Evolutionary conservation across 2,797 vertebrate species (phyloP), one percentile per base, ranked within the genome.

Genomic region (Sibirionetta formosa): DNA sequence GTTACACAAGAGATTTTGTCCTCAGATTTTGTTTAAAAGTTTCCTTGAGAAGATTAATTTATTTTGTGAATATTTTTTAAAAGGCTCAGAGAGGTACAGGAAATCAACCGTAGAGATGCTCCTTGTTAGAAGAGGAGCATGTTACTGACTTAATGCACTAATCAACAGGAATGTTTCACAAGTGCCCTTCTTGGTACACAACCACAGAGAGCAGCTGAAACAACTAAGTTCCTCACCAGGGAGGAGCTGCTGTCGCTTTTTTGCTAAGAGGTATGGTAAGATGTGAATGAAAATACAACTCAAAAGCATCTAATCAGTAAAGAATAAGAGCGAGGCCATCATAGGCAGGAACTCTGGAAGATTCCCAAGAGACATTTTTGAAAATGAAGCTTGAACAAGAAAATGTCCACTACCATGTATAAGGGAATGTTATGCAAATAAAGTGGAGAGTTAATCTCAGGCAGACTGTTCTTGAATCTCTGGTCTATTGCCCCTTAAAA

Each of bases 1-100:
- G 77, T 96, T 94, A 94, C 83, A 91, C 83, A 95, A 85, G 94
- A 93, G 81, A 94, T 77, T 95, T 84, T 87, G 46, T 73, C 40
- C 48, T 82, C 56, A 82, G 66, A 77, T 69, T 90, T 95, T 90
- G 14, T 84, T 93, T 76, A 53, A 85, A 73, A 53, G 17, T 82
- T 89, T 88, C 54, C 48, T 57, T 90, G 48, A 89, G 58, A 68
- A 87, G 29, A 71, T 86, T 58, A 51, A 78, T 72, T 89, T 93
- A 58, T 93, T 71, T 88, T 66, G 54, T 72, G 31, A 81, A 63
- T 82, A 91, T 81, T 76, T 85, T 48, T 72, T 36, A 53, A 86
- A 91, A 77, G 5, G 5, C 6, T n/a, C 9, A 36, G 36, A 64
- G 20, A 82, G 13, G 57, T 79, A 20, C 11, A 90, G 63, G 31